Conservation (phyloP, 1,140 invertebrate genomes). For the Leptonema lineaticorne region DNA sequence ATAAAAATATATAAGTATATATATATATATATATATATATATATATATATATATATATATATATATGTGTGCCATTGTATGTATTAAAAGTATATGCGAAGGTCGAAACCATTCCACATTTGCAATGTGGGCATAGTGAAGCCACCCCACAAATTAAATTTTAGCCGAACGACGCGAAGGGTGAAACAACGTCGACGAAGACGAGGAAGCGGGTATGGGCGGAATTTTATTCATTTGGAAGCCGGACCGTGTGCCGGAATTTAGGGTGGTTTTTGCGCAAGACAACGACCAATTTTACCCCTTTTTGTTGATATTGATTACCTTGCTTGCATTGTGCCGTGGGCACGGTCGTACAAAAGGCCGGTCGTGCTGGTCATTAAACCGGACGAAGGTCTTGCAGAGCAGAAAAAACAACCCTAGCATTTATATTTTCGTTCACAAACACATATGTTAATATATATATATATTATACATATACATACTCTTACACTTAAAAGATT, state of each 20-base stretch:
- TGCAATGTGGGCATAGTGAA: slow-evolving; percentile 9
- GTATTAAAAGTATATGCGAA: neutral
- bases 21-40: no score
- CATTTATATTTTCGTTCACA: neutral
- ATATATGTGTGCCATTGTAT: neutral
- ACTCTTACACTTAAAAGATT: no score
- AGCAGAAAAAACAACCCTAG: neutral
- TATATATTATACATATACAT: no score
- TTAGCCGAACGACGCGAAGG: no score
- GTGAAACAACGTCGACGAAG: no score
- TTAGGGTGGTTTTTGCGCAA: slow-evolving; percentile 17
- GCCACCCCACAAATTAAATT: slow-evolving; percentile 40
- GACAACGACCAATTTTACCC: slow-evolving; percentile 23
- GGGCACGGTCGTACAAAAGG: slow-evolving; percentile 11
- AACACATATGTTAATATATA: neutral
- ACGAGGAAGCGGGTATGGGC: slow-evolving; percentile 28
- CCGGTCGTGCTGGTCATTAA: slow-evolving; percentile 13
- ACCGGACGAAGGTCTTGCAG: slow-evolving; percentile 4
- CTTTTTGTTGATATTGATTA: slow-evolving; percentile 31
- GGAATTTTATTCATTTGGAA: slow-evolving; percentile 26
- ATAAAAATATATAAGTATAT: no score
- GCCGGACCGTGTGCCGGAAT: slow-evolving; percentile 18
- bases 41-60: neutral
- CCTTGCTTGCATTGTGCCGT: slow-evolving; percentile 20
- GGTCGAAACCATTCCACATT: slow-evolving; percentile 13